Evolutionary conservation across 2,113 vertebrate species (phyloP).

Genomic region (Spheniscus mendiculus): DNA sequence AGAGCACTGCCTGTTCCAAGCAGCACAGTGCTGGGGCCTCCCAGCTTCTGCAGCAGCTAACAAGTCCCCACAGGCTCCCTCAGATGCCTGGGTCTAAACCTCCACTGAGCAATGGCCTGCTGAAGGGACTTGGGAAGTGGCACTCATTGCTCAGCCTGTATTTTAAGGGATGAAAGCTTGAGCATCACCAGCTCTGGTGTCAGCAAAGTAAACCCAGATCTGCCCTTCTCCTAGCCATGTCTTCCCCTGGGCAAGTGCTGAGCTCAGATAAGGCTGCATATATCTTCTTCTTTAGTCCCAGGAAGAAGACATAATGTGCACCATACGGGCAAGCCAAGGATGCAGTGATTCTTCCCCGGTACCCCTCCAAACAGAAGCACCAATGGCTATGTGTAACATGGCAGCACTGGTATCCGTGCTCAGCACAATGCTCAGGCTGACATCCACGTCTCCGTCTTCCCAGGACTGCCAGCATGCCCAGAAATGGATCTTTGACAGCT

Average conservation of each 20-base stretch:
- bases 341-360: background rate
- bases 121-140: background rate
- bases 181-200: background rate
- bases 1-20: background rate
- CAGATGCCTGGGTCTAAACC: background rate
- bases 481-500: background rate
- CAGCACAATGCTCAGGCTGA: background rate
- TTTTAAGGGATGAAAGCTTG: background rate
- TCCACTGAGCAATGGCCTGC: background rate
- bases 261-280: background rate
- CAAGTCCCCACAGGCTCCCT: background rate
- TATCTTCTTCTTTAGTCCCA: background rate
- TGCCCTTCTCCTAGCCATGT: background rate
- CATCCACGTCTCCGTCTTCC: background rate
- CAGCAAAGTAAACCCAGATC: background rate
- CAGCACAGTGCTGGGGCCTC: background rate
- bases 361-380: background rate
- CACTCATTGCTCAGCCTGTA: background rate
- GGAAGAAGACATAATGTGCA: background rate
- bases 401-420: background rate
- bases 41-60: background rate
- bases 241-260: background rate
- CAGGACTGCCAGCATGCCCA: background rate
- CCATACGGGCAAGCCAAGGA: background rate
- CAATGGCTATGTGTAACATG: rapidly evolving